Conservation (phyloP, 2,113 vertebrate species). For the Tychaedon coryphoeus region DNA sequence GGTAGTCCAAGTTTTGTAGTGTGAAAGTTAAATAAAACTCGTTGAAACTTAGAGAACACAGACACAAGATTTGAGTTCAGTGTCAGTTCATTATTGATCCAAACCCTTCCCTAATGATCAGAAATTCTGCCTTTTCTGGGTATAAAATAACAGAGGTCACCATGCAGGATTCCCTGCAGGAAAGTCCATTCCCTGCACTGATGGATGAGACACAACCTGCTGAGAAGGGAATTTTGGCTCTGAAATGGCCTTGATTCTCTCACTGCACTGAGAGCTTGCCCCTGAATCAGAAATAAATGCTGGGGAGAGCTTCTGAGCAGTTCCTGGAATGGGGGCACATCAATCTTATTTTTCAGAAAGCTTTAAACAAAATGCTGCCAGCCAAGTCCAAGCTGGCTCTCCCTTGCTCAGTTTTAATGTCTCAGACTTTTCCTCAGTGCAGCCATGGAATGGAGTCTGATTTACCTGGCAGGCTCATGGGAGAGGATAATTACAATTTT, state of each 20-base stretch:
- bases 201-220: background rate
- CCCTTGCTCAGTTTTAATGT: background rate
- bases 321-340: background rate
- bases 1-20: background rate
- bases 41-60: background rate
- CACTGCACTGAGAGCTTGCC: background rate
- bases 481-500: background rate
- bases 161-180: background rate
- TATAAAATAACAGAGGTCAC: background rate
- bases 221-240: background rate
- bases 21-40: background rate
- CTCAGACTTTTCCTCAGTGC: background rate
- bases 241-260: background rate
- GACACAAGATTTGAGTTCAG: accelerated
- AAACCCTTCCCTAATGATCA: background rate
- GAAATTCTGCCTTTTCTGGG: background rate
- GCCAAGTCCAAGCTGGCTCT: background rate
- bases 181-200: background rate
- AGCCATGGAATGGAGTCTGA: background rate
- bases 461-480: background rate
- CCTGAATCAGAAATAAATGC: background rate
- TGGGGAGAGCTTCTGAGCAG: background rate
- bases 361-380: background rate
- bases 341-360: background rate
- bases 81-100: background rate